Percentiles rank a stretch among this genome's conserved stretches.
phyloP scores from a whole-genome alignment of 2,797 vertebrate genomes.

The Chaunax sp. region DNA sequence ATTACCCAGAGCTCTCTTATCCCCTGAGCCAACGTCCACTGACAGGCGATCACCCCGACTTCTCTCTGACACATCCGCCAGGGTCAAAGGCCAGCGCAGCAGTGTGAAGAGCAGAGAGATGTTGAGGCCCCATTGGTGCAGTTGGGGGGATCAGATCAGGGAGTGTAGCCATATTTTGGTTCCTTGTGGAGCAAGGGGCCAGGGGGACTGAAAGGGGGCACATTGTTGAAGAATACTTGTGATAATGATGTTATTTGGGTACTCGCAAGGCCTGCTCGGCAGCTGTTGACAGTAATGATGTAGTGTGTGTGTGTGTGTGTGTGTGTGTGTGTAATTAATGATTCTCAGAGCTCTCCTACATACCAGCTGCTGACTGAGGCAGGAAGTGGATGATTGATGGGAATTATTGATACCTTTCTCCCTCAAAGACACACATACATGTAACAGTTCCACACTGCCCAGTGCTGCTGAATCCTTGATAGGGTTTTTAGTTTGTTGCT shows the following conservation, averaged over 20 bases:
- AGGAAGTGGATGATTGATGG: conserved; percentile 81
- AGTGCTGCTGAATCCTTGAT: conserved; percentile 61
- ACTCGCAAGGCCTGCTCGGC: conserved; percentile 71
- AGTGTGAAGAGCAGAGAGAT: conserved; percentile 68
- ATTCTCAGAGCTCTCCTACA: conserved; percentile 75
- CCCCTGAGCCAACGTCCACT: conserved; percentile 61
- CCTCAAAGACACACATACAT: conserved; percentile 58
- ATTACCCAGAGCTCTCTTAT: conserved; percentile 60
- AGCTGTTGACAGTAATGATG: conserved; percentile 82
- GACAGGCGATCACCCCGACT: conserved; percentile 70
- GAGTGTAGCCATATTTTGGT: conserved; percentile 63
- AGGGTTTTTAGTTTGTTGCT: conserved; percentile 66
- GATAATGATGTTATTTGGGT: conserved; percentile 82
- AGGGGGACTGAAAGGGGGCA: conserved; percentile 68
- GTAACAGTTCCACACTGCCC: conserved; percentile 34
- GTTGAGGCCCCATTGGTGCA: conserved; percentile 44
- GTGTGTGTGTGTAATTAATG: conserved; percentile 74
- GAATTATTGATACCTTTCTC: conserved; percentile 77
- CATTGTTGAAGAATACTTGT: conserved; percentile 79
- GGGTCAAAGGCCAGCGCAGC: conserved; percentile 75
- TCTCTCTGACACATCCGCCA: conserved; percentile 74
- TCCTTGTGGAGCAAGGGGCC: conserved; percentile 66
- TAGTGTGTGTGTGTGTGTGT: conserved; percentile 55
- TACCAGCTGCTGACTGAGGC: conserved; percentile 81
- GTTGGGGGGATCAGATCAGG: conserved; percentile 38